These are phyloP conservation scores for Dryomyza anilis DNA, from an alignment of 2,888 invertebrate genomes.

Conservation along the genomic window DNA sequence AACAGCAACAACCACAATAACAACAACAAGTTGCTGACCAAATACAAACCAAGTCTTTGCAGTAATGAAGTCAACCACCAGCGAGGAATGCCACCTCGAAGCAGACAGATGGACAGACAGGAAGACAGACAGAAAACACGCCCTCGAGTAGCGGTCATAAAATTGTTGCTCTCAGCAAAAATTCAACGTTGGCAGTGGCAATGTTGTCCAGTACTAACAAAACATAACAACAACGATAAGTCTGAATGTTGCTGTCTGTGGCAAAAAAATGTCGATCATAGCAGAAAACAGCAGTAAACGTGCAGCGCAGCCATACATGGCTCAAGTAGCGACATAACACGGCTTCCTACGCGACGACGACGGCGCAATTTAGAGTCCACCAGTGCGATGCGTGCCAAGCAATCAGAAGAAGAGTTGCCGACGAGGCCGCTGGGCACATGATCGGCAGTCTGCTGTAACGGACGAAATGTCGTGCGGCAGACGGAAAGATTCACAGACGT, in stretches of 20 bases:
- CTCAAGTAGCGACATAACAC: constrained; percentile 17
- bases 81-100: constrained; percentile 51
- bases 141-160: background rate
- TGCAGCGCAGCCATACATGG: background rate
- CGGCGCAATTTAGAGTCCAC: background rate
- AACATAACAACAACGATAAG: constrained; percentile 1
- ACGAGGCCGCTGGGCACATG: background rate
- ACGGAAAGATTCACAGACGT: background rate
- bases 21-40: too few species aligned
- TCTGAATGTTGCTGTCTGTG: constrained; percentile 22
- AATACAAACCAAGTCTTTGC: too few species aligned
- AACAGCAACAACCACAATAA: too few species aligned
- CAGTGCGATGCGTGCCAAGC: background rate
- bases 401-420: too few species aligned
- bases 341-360: background rate
- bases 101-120: background rate
- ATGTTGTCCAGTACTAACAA: background rate
- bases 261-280: constrained; percentile 10
- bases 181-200: constrained; percentile 25
- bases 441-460: background rate
- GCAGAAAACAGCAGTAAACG: background rate
- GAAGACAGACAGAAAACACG: background rate
- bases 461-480: background rate
- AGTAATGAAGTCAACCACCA: constrained; percentile 59
- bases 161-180: constrained; percentile 2